Evolutionary conservation across 2,888 invertebrate genomes (phyloP), one percentile per base, ranked within the genome.

Genomic region (Xanthia icteritia): DNA sequence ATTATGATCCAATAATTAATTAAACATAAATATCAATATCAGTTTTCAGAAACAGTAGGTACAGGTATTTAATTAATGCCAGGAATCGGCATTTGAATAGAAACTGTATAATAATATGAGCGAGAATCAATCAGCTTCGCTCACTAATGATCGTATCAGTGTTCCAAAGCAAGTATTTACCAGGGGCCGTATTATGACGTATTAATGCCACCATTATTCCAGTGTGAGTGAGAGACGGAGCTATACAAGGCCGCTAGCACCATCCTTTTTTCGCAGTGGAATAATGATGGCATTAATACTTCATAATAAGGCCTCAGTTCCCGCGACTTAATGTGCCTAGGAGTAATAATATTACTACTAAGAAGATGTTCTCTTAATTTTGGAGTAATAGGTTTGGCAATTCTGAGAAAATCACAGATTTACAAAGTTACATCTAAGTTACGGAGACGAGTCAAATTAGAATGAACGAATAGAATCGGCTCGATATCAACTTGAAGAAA

Each of bases 41-140:
- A 51, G 17, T 27, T 39, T 13, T 61, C 5, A n/a, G 13, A 1
- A 42, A 54, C 42, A 42, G 20, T 48, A 1, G 45, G 13, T 45
- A 45, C 13, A 13, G 13, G 27, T 27, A 23, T 13, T 9, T 51
- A 61, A 27, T 39, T 71, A 56, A 42, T 54, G 9, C 27, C n/a
- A 31, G 23, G 6, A 36, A 60, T 60, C 8, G 1, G 36, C 15
- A 48, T 39, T 42, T 23, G 13, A 11, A 39, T 31, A 51, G 20
- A 76, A 76, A 61, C n/a, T 51, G n/a, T 39, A 31, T 13, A 76
- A 13, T n/a, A 20, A 61, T n/a, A 63, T 54, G 9, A 54, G 36
- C 20, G 45, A 48, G 27, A 60, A 60, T 73, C 20, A 58, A 60
- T 60, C 17, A 48, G 6, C n/a, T 48, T 36, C 15, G 9, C 6